Evolutionary conservation across 2,888 invertebrate species (phyloP).

Genomic region (Lutraria lutraria): DNA sequence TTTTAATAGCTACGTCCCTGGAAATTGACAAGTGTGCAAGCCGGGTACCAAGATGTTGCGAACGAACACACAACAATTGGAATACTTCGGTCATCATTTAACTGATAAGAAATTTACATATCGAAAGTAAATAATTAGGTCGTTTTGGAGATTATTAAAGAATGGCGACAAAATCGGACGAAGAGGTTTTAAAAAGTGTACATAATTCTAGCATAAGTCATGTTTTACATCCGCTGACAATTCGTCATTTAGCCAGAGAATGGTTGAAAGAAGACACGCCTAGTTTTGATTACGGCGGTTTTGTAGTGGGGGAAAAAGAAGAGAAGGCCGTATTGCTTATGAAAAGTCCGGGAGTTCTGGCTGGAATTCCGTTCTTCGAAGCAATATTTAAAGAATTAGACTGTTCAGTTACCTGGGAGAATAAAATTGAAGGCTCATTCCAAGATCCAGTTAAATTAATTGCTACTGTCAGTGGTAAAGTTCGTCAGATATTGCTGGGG

Average conservation of each 20-base stretch:
- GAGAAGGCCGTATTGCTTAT: conserved; percentile 83
- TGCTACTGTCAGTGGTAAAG: conserved; percentile 85
- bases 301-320: conserved; percentile 85
- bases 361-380: conserved; percentile 87
- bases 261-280: conserved; percentile 86
- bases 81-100: neutral
- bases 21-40: too few relatives aligned
- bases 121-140: neutral
- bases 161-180: conserved; percentile 52
- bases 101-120: neutral
- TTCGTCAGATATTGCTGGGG: conserved; percentile 85
- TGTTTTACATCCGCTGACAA: conserved; percentile 84
- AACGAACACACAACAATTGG: neutral
- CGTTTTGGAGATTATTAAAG: neutral
- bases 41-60: conserved; percentile 4
- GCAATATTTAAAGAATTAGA: conserved; percentile 86
- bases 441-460: conserved; percentile 79
- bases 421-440: conserved; percentile 81
- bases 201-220: conserved; percentile 73
- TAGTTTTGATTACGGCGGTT: conserved; percentile 86
- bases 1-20: too few relatives aligned
- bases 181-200: conserved; percentile 64
- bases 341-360: conserved; percentile 85
- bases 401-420: conserved; percentile 85
- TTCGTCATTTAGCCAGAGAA: conserved; percentile 81